Evolutionary conservation across 2,113 vertebrate genomes (phyloP).

Genomic region (Megaleporinus macrocephalus): DNA sequence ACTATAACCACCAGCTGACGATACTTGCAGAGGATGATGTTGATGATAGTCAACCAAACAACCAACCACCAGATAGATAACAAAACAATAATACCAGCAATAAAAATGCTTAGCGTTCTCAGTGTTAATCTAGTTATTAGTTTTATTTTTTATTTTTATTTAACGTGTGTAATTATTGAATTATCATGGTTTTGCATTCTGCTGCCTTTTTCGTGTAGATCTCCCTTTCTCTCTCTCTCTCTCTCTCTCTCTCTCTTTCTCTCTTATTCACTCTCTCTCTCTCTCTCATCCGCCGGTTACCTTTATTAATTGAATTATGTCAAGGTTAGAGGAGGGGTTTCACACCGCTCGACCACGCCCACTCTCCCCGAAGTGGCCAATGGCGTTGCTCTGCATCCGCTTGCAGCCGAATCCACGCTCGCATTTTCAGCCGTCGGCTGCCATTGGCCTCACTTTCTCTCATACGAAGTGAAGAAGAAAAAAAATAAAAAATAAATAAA

Average conservation of each 20-base stretch:
- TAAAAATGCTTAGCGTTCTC: no score
- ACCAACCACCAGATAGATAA: no score
- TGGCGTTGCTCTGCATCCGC: constrained; percentile 69
- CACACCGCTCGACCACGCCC: constrained; percentile 76
- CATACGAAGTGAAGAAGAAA: constrained; percentile 50
- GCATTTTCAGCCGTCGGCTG: constrained; percentile 74
- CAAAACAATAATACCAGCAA: no score
- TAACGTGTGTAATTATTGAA: no score
- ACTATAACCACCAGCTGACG: background rate
- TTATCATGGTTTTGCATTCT: background rate
- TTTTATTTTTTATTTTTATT: no score
- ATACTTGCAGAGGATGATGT: no score
- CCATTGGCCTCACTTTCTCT: constrained; percentile 65
- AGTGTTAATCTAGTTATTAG: no score
- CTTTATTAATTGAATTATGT: constrained; percentile 89
- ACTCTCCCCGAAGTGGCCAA: constrained; percentile 76
- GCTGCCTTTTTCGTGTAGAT: no score
- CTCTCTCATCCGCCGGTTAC: constrained; percentile 64
- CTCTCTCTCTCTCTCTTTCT: constrained; percentile 8
- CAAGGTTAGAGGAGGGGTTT: constrained; percentile 81
- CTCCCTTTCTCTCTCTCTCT: no score
- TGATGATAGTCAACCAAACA: no score
- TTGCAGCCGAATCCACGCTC: constrained; percentile 74
- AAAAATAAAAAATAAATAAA: background rate
- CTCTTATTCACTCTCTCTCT: constrained; percentile 56